phyloP scores from a whole-genome alignment of 1,140 invertebrate species.

The Colletes latitarsis region DNA sequence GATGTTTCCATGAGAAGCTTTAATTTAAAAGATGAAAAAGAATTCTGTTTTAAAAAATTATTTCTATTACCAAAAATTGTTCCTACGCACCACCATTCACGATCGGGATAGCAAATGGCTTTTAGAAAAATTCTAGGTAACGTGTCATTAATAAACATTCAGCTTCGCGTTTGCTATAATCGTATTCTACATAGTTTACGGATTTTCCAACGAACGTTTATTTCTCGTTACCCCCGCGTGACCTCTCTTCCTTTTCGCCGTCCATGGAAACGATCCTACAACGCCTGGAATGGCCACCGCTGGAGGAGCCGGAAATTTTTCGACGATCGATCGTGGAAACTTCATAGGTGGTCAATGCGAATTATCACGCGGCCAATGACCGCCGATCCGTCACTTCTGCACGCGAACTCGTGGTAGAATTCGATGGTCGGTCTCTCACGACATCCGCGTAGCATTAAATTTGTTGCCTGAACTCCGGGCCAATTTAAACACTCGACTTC shows the following conservation, averaged over 20 bases:
- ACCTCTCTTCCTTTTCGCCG: constrained; percentile 34
- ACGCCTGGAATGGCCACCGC: constrained; percentile 33
- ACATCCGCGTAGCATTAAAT: neutral
- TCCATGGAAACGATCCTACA: constrained; percentile 32
- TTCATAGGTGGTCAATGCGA: constrained; percentile 59
- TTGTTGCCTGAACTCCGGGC: neutral
- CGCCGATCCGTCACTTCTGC: constrained; percentile 43
- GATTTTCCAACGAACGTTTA: constrained; percentile 11
- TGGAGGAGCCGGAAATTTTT: constrained; percentile 53
- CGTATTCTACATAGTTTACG: constrained; percentile 6
- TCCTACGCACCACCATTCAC: no score
- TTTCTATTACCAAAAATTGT: no score
- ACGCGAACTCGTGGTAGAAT: constrained; percentile 42
- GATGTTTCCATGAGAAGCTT: no score
- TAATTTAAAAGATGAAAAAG: no score
- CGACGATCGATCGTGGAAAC: constrained; percentile 64
- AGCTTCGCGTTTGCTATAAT: neutral
- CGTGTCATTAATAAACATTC: neutral
- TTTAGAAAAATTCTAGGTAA: no score
- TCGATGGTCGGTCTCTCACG: neutral
- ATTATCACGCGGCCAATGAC: constrained; percentile 60
- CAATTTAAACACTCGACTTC: neutral
- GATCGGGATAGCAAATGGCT: neutral
- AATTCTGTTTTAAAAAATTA: no score
- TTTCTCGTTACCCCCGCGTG: constrained; percentile 20